phyloP scores from a whole-genome alignment of 1,140 invertebrate species.

The Bombus vancouverensis region DNA sequence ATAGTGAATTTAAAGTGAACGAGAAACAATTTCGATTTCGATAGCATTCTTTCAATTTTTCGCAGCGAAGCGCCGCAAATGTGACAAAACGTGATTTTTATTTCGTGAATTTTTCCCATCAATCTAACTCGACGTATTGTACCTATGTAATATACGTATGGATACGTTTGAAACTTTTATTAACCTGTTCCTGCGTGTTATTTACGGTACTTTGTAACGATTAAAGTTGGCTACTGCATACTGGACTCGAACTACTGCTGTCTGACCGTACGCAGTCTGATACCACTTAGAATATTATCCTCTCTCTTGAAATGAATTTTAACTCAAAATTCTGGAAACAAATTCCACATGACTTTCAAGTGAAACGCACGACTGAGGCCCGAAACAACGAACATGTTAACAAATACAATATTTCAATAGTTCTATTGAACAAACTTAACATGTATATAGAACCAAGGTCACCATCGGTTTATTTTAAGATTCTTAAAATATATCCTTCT shows the following conservation, averaged over 20 bases:
- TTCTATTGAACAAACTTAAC: not conserved
- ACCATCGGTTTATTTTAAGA: not conserved
- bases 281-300: not conserved
- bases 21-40: not conserved
- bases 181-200: not conserved
- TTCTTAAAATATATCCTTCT: conserved; percentile 19
- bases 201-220: not conserved
- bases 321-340: too few relatives aligned
- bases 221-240: not conserved
- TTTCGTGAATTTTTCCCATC: not conserved
- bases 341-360: not conserved
- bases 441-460: not conserved
- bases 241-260: not conserved
- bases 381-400: not conserved
- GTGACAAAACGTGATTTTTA: not conserved
- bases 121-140: not conserved
- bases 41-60: not conserved
- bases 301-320: not conserved
- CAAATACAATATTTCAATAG: not conserved
- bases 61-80: not conserved
- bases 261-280: not conserved
- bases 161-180: not conserved
- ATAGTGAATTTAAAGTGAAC: not conserved
- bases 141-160: too few relatives aligned
- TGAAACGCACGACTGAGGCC: not conserved